Evolutionary conservation across 92 coral and sea anemone species (phyloP).

Genomic region (Heteractis magnifica): DNA sequence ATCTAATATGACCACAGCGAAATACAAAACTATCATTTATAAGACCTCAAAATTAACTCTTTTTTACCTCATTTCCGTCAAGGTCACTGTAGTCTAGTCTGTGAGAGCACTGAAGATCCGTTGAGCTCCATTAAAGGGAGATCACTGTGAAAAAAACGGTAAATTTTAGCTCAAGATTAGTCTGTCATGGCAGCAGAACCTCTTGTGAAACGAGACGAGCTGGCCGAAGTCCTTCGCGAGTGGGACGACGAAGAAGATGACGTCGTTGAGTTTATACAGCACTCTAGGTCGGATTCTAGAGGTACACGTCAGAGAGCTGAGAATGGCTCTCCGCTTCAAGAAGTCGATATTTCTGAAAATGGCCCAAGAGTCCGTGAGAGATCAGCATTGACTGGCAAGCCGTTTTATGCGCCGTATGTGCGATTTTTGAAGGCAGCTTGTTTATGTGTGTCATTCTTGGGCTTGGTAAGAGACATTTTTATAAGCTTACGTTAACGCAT

Average conservation of each 20-base stretch:
- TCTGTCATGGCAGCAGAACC: conserved; percentile 15
- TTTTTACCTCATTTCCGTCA: background rate
- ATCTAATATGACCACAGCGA: background rate
- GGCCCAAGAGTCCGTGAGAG: conserved; percentile 1
- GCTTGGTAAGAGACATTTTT: conserved; percentile 73
- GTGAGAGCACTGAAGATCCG: background rate
- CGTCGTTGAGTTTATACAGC: conserved; percentile 76
- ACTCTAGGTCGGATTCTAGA: conserved; percentile 20
- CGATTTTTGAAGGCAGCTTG: conserved; percentile 51
- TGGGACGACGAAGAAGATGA: conserved; percentile 95
- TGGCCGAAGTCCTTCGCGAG: conserved; percentile 84
- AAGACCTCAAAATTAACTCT: background rate
- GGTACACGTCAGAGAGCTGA: conserved; percentile 32
- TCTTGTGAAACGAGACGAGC: conserved; percentile 46
- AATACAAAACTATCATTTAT: conserved; percentile 2
- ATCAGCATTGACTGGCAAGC: conserved; percentile 40
- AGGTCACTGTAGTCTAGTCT: background rate
- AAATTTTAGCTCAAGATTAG: background rate
- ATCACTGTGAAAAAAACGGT: background rate
- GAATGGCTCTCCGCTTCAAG: conserved; percentile 38
- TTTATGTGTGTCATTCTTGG: conserved; percentile 69
- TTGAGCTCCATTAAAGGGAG: background rate
- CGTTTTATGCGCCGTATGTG: conserved; percentile 14
- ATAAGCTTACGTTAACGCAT: background rate
- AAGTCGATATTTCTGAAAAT: conserved; percentile 30